phyloP scores from a whole-genome alignment of 1,140 invertebrate genomes.

The Trypoxylus dichotomus region DNA sequence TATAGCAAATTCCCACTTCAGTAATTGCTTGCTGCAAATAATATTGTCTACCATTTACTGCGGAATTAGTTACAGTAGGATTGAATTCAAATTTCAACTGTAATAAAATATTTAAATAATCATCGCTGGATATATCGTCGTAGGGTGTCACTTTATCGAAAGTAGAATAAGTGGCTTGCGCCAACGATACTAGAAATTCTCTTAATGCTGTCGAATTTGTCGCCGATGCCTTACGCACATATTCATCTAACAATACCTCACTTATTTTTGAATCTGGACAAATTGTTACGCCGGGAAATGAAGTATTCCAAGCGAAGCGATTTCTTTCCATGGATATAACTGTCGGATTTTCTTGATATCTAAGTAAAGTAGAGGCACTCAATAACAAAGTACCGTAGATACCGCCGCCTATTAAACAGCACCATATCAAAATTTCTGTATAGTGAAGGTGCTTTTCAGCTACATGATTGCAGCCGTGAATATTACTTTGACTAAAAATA shows the following conservation, averaged over 20 bases:
- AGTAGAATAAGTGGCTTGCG: slow-evolving; percentile 61
- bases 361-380: slow-evolving; percentile 61
- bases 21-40: slow-evolving; percentile 60
- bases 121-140: slow-evolving; percentile 55
- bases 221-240: slow-evolving; percentile 48
- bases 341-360: slow-evolving; percentile 69
- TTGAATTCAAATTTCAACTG: slow-evolving; percentile 59
- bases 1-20: slow-evolving; percentile 68
- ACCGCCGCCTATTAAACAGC: slow-evolving; percentile 52
- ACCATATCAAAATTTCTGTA: slow-evolving; percentile 54
- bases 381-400: slow-evolving; percentile 56
- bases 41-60: slow-evolving; percentile 32
- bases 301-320: slow-evolving; percentile 70
- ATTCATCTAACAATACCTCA: slow-evolving; percentile 39
- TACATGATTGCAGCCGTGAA: slow-evolving; percentile 39
- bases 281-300: slow-evolving; percentile 64
- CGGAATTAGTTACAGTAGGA: slow-evolving; percentile 52
- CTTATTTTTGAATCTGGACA: slow-evolving; percentile 51
- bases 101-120: slow-evolving; percentile 61
- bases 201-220: slow-evolving; percentile 57
- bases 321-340: slow-evolving; percentile 74
- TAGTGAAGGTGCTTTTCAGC: slow-evolving; percentile 36
- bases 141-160: slow-evolving; percentile 59
- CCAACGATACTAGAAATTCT: slow-evolving; percentile 58
- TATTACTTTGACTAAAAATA: slow-evolving; percentile 36